Percentiles rank a stretch among this genome's conserved stretches.
Conservation (phyloP, 1,140 invertebrate genomes). For the Metaphire vulgaris region DNA sequence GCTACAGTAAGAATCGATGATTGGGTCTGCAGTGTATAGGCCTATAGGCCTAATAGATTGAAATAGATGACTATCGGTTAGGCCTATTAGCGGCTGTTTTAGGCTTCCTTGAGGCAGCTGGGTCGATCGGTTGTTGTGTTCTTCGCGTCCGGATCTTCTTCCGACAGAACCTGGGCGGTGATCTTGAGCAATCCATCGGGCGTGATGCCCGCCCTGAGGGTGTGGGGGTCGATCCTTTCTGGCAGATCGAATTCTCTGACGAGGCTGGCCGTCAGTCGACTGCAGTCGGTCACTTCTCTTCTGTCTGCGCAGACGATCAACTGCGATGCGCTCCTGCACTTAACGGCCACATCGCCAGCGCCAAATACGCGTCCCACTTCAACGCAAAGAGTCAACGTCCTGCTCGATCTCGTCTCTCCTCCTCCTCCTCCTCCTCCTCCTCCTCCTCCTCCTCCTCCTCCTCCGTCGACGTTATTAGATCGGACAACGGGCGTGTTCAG, state of each 20-base stretch:
- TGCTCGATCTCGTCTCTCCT: no score
- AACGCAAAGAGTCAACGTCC: slow-evolving; percentile 10
- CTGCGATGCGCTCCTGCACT: slow-evolving; percentile 12
- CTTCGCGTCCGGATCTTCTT: background rate
- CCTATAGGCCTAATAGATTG: no score
- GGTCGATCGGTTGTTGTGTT: no score
- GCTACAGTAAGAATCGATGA: no score
- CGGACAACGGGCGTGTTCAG: slow-evolving; percentile 22
- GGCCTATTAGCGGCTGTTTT: no score
- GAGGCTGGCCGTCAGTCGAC: slow-evolving; percentile 13
- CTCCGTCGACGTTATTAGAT: background rate
- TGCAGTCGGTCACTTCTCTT: background rate
- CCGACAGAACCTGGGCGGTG: slow-evolving; percentile 5
- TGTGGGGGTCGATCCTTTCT: slow-evolving; percentile 5
- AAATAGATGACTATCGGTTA: no score
- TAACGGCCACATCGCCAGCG: slow-evolving; percentile 20
- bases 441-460: no score
- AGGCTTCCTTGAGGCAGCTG: no score
- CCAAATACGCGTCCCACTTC: slow-evolving; percentile 24
- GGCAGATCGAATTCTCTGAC: slow-evolving; percentile 21
- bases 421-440: no score
- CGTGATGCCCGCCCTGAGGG: slow-evolving; percentile 23
- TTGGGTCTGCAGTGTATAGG: no score
- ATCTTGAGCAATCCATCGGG: slow-evolving; percentile 22
- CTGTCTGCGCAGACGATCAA: slow-evolving; percentile 23